These are phyloP conservation scores for Mya arenaria DNA, from an alignment of 1,140 invertebrate genomes.

Conservation along the genomic window DNA sequence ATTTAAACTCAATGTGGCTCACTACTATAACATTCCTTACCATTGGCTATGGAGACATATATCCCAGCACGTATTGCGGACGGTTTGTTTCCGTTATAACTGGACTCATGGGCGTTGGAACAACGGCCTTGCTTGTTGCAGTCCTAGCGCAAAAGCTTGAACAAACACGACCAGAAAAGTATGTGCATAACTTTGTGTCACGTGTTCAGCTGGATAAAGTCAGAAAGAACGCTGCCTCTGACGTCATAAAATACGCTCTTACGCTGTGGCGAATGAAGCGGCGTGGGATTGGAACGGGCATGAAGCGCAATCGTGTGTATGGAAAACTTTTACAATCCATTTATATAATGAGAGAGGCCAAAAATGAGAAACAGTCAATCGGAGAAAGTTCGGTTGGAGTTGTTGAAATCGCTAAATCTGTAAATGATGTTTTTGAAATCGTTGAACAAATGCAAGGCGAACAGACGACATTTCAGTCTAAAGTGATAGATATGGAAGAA, in stretches of 20 bases:
- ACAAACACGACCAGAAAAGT: constrained; percentile 71
- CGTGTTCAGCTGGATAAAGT: constrained; percentile 70
- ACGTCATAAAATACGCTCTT: constrained; percentile 71
- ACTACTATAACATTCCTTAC: constrained; percentile 76
- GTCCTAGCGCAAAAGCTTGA: constrained; percentile 75
- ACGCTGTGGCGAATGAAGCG: constrained; percentile 65
- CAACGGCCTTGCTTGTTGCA: constrained; percentile 76
- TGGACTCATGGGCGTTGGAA: constrained; percentile 75
- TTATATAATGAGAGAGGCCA: constrained; percentile 65
- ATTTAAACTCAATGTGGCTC: constrained; percentile 75
- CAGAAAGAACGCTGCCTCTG: constrained; percentile 67
- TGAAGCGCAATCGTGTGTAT: constrained; percentile 60
- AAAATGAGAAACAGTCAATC: constrained; percentile 65
- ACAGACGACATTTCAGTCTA: constrained; percentile 53
- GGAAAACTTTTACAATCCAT: constrained; percentile 67
- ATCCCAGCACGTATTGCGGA: constrained; percentile 74
- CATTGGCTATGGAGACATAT: constrained; percentile 77
- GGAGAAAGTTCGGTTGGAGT: constrained; percentile 67
- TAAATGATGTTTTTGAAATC: constrained; percentile 64
- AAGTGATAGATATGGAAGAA: constrained; percentile 59
- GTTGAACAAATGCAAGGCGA: constrained; percentile 60
- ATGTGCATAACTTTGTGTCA: constrained; percentile 71
- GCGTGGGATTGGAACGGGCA: constrained; percentile 7
- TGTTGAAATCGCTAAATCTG: constrained; percentile 65
- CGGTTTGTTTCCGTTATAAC: constrained; percentile 72